These are phyloP conservation scores for Fratercula arctica DNA, from an alignment of 2,797 vertebrate genomes.

Conservation along the genomic window DNA sequence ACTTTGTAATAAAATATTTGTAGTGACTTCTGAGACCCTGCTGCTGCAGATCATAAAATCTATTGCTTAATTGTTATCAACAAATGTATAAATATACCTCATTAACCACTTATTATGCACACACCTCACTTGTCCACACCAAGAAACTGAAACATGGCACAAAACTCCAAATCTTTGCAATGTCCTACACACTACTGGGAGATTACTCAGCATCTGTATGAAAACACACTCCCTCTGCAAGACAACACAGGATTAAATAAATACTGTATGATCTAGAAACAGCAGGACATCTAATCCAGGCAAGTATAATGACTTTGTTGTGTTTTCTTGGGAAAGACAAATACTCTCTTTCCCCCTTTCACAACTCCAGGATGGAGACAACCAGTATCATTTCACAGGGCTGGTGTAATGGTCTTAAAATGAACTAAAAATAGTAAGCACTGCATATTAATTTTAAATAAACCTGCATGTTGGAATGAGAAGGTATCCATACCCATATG, in stretches of 20 bases:
- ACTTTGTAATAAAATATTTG: slow-evolving; percentile 2
- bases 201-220: neutral
- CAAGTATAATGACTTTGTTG: slow-evolving; percentile 4
- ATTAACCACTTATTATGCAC: neutral
- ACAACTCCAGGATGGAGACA: neutral
- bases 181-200: neutral
- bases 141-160: neutral
- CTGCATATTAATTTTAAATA: neutral
- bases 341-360: neutral
- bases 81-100: neutral
- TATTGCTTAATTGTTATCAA: neutral
- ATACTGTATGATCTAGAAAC: slow-evolving; percentile 14
- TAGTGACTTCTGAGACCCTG: neutral
- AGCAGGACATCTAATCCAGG: neutral
- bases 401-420: neutral
- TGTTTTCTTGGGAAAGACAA: neutral
- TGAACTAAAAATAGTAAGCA: neutral
- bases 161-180: neutral
- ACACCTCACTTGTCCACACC: neutral
- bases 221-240: neutral
- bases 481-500: neutral
- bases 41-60: neutral
- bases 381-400: neutral
- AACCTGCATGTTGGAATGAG: neutral
- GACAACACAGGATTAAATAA: slow-evolving; percentile 27